Conservation (phyloP, 23 tunicate species). For the Styela clava region DNA sequence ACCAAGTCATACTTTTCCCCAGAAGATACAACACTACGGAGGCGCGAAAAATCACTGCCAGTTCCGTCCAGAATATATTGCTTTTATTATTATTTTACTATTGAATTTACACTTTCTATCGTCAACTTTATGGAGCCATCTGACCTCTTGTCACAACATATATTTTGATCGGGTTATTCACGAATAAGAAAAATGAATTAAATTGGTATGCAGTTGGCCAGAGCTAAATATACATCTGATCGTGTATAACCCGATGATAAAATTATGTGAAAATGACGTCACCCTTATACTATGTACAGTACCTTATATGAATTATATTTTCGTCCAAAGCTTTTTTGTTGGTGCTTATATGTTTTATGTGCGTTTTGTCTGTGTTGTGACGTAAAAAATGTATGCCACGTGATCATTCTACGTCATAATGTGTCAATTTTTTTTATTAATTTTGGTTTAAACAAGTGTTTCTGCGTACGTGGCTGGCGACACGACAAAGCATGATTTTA, state of each 20-base stretch:
- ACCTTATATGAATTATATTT: not conserved
- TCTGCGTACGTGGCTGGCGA: not conserved
- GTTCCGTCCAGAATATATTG: not conserved
- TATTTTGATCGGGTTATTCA: too few relatives aligned
- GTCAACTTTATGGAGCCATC: not conserved
- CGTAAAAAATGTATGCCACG: not conserved
- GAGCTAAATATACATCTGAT: too few relatives aligned
- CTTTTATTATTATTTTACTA: not conserved
- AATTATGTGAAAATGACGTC: not conserved
- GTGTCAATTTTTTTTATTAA: not conserved
- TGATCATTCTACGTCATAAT: not conserved
- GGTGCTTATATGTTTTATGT: not conserved
- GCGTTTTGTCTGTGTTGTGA: not conserved
- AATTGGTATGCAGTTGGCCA: too few relatives aligned
- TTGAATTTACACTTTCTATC: not conserved
- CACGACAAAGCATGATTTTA: not conserved
- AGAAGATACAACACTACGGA: too few relatives aligned
- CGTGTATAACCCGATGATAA: not conserved
- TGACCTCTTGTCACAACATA: not conserved
- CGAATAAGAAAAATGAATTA: too few relatives aligned
- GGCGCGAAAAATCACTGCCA: not conserved
- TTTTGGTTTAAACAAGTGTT: not conserved
- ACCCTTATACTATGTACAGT: not conserved
- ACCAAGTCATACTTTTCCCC: too few relatives aligned
- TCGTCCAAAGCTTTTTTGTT: not conserved